Evolutionary conservation across 1,140 invertebrate genomes (phyloP).

Genomic region (Philotrypesis tridentata): DNA sequence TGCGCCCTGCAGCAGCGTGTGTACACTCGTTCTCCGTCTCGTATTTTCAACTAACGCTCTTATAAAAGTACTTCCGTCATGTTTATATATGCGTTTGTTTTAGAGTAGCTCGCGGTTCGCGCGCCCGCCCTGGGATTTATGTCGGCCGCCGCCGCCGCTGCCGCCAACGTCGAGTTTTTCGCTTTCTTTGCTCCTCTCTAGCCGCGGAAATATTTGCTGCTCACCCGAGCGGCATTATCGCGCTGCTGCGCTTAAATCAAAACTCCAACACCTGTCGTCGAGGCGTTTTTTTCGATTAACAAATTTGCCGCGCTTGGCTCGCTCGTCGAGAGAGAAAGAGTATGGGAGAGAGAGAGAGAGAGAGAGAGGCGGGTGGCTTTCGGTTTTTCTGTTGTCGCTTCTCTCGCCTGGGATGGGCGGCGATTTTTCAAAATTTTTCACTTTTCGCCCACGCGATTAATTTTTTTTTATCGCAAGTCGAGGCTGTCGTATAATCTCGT

Average conservation of each 20-base stretch:
- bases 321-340: too few relatives aligned
- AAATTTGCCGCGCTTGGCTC: too few relatives aligned
- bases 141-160: too few relatives aligned
- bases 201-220: not conserved
- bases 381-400: too few relatives aligned
- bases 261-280: not conserved
- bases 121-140: not conserved
- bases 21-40: not conserved
- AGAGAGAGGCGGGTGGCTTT: too few relatives aligned
- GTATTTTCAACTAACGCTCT: not conserved
- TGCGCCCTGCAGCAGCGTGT: not conserved
- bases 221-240: not conserved
- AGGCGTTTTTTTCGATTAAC: not conserved
- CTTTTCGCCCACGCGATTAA: too few relatives aligned
- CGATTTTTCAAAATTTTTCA: too few relatives aligned
- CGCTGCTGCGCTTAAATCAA: not conserved
- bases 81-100: not conserved
- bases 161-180: not conserved
- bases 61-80: not conserved
- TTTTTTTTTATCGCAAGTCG: too few relatives aligned
- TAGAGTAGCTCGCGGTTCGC: not conserved
- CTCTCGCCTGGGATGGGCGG: too few relatives aligned
- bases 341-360: too few relatives aligned
- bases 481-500: too few relatives aligned
- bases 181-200: not conserved